Percentiles rank a stretch among this genome's conserved stretches.
Evolutionary conservation across 1,140 invertebrate species (phyloP).

Genomic region (Notospermus geniculatus): DNA sequence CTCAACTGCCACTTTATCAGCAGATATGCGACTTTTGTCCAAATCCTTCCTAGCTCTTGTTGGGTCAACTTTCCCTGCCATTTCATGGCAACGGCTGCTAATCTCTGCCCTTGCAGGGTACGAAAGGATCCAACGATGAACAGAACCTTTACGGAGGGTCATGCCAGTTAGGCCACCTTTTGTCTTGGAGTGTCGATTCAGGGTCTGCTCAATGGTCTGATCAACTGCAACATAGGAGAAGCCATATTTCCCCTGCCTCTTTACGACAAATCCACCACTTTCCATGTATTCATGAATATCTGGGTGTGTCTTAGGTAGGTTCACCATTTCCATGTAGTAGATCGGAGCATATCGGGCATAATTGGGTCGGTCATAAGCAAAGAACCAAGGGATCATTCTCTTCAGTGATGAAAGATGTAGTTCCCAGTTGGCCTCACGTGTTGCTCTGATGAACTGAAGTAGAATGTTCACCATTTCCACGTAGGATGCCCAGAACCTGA

Average conservation of each 20-base stretch:
- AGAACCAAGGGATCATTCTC: slow-evolving; percentile 16
- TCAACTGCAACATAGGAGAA: slow-evolving; percentile 11
- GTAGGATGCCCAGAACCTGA: slow-evolving; percentile 10
- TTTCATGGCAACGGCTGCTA: background rate
- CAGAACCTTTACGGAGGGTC: background rate
- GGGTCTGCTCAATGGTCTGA: slow-evolving; percentile 17
- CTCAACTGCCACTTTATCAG: slow-evolving; percentile 13
- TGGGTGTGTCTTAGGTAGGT: background rate
- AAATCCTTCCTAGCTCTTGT: background rate
- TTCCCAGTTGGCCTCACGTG: slow-evolving; percentile 16
- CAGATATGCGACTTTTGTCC: slow-evolving; percentile 3
- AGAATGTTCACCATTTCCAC: slow-evolving; percentile 15
- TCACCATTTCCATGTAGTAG: slow-evolving; percentile 16
- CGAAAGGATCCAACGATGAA: slow-evolving; percentile 4
- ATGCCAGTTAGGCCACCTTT: slow-evolving; percentile 7
- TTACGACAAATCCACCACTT: background rate
- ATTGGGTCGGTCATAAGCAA: slow-evolving; percentile 13
- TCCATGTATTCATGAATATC: background rate
- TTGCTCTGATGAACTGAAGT: slow-evolving; percentile 17
- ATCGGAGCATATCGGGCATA: slow-evolving; percentile 14
- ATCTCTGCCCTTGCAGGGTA: slow-evolving; percentile 1
- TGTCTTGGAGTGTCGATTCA: slow-evolving; percentile 13
- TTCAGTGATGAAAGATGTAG: slow-evolving; percentile 12
- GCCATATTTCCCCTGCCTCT: background rate
- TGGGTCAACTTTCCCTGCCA: slow-evolving; percentile 1